Base-by-base conservation (phyloP, 64 coral and sea anemone genomes). In the Actinia tenebrosa region DNA sequence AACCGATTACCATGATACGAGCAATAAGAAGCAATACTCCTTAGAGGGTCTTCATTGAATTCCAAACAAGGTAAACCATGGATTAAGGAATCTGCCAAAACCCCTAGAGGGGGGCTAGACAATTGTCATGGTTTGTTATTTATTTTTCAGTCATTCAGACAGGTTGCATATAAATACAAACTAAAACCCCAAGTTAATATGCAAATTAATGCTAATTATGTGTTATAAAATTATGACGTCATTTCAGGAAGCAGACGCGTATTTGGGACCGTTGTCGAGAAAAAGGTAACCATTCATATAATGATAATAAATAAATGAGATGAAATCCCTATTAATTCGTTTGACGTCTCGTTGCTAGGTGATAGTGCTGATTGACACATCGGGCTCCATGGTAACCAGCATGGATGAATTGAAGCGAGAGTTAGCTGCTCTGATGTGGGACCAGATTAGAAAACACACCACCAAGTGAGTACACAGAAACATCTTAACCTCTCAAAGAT, bases 361-460 rank as follows among this genome's bases (percentile, higher is more conserved):
- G 19, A 85, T 84, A 62, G 88, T 99, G 26, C 53, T 99, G 62
- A 90, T 99, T 23, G 97, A 95, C 86, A 99, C 93, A 3, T 99
- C 97, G n/a, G 93, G 90, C 19, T 99, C 97, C 56, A 99, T 99
- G 97, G 90, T 90, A 56, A 95, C 86, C 78, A 99, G 97, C 83
- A 95, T 99, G 90, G 90, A 92, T 79, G 97, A 95, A n/a, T 56
- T 99, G 13, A 94, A 99, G 83, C 71, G 93, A 78, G 90, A 99
- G 60, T 78, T 99, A 23, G 88, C 90, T 80, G 93, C 93, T 42
- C 84, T 99, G 8, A 89, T 99, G 80, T 99, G 97, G 97, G 97
- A 99, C 71, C 97, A 99, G 84, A 84, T 99, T n/a, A 88, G 88
- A 79, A 89, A 99, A 78, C 60, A 68, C 2, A 82, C 80, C 75